phyloP scores from a whole-genome alignment of 2,888 invertebrate species.

The Lasioglossum oenotherae region DNA sequence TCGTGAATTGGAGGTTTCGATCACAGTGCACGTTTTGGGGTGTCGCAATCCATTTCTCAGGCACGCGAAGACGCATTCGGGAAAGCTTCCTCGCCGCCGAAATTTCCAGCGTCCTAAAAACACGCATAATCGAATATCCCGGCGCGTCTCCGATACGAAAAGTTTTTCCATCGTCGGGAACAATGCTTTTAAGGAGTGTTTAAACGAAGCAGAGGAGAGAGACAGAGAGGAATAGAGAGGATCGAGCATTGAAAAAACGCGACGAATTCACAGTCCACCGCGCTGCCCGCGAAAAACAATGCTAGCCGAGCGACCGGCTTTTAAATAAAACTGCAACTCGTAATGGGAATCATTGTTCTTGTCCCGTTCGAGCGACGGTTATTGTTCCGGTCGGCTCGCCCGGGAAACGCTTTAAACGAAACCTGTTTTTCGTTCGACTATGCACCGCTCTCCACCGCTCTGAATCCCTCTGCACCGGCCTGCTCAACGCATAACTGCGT shows the following conservation, averaged over 20 bases:
- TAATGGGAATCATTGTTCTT: conserved; percentile 59
- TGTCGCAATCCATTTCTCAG: too few relatives aligned
- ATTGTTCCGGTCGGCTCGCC: conserved; percentile 31
- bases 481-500: not conserved
- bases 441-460: too few relatives aligned
- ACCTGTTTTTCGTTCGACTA: conserved; percentile 3
- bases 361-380: conserved; percentile 22
- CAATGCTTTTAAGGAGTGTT: not conserved
- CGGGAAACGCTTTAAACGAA: conserved; percentile 34
- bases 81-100: too few relatives aligned
- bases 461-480: not conserved
- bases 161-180: not conserved
- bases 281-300: conserved; percentile 47
- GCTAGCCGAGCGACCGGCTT: conserved; percentile 20
- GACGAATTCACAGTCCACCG: conserved; percentile 51
- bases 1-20: too few relatives aligned
- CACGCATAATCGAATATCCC: not conserved
- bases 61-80: too few relatives aligned
- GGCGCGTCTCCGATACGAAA: not conserved
- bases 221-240: not conserved
- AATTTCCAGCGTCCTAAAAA: not conserved
- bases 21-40: too few relatives aligned
- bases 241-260: conserved; percentile 20
- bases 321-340: conserved; percentile 56
- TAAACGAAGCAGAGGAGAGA: not conserved